A percentile compares a stretch with the other conserved stretches of the same genome.
Conservation (phyloP, 2,113 vertebrate genomes). For the Oostethus manadensis region DNA sequence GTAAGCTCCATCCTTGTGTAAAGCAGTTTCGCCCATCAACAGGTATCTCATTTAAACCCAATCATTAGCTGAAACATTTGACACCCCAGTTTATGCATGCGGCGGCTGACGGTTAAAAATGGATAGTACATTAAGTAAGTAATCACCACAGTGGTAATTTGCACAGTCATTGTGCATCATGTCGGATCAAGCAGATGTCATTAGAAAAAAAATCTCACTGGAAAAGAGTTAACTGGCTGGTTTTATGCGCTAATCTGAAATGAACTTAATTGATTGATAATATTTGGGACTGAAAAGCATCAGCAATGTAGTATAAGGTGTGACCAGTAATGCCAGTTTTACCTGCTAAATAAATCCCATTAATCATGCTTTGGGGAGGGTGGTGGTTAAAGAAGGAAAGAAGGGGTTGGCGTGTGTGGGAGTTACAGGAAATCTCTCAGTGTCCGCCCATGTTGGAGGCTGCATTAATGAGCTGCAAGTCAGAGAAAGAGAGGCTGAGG, state of each 20-base stretch:
- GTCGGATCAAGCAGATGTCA: constrained; percentile 20
- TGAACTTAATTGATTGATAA: constrained; percentile 48
- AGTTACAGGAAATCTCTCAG: constrained; percentile 51
- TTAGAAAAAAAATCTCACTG: constrained; percentile 19
- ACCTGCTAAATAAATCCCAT: constrained; percentile 65
- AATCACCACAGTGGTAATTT: constrained; percentile 3
- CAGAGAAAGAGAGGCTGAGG: constrained; percentile 57
- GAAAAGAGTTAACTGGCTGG: constrained; percentile 23
- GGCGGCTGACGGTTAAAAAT: background rate
- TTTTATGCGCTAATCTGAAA: constrained; percentile 42
- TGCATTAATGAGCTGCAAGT: constrained; percentile 76
- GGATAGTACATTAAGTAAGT: constrained; percentile 7
- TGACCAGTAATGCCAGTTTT: constrained; percentile 28
- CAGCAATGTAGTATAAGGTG: constrained; percentile 29
- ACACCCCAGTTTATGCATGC: constrained; percentile 5
- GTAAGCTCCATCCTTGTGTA: constrained; percentile 11
- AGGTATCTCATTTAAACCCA: constrained; percentile 5
- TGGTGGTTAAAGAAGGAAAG: constrained; percentile 1
- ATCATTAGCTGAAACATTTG: constrained; percentile 23
- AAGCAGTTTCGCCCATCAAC: constrained; percentile 14
- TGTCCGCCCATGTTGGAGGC: constrained; percentile 60
- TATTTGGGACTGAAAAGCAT: constrained; percentile 51
- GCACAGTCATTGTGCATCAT: constrained; percentile 12
- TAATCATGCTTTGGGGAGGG: constrained; percentile 54
- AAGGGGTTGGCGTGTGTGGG: constrained; percentile 4